Conservation (phyloP, 2,113 vertebrate species). For the Anhinga anhinga region DNA sequence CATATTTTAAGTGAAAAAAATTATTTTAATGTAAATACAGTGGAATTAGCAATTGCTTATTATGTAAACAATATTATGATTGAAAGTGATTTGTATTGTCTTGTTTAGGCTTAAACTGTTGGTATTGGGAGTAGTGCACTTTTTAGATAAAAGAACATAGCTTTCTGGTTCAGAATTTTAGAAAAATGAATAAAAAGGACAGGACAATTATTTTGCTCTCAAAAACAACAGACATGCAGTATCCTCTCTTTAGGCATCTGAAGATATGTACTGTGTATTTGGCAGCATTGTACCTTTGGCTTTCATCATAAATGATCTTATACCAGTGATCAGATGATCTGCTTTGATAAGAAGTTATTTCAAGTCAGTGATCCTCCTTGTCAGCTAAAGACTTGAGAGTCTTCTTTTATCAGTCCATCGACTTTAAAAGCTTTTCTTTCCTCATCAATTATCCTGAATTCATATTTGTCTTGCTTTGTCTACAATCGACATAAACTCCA, state of each 20-base stretch:
- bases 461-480: not conserved
- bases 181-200: not conserved
- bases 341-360: constrained; percentile 6
- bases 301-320: not conserved
- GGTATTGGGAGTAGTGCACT: not conserved
- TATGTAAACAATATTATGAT: not conserved
- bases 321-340: not conserved
- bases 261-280: not conserved
- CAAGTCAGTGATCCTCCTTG: not conserved
- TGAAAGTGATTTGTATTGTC: not conserved
- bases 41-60: not conserved
- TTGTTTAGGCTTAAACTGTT: not conserved
- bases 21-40: not conserved
- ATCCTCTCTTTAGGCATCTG: not conserved
- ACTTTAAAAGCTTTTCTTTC: constrained; percentile 3
- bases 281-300: not conserved
- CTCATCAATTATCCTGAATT: not conserved
- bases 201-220: not conserved
- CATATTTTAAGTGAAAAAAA: not conserved
- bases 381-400: not conserved
- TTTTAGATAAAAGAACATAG: not conserved
- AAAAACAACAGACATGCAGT: not conserved
- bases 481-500: not conserved
- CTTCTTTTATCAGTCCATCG: not conserved
- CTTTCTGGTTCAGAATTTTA: not conserved